These are phyloP conservation scores for Porites lobata DNA, from an alignment of 92 coral and sea anemone species.

Conservation along the genomic window DNA sequence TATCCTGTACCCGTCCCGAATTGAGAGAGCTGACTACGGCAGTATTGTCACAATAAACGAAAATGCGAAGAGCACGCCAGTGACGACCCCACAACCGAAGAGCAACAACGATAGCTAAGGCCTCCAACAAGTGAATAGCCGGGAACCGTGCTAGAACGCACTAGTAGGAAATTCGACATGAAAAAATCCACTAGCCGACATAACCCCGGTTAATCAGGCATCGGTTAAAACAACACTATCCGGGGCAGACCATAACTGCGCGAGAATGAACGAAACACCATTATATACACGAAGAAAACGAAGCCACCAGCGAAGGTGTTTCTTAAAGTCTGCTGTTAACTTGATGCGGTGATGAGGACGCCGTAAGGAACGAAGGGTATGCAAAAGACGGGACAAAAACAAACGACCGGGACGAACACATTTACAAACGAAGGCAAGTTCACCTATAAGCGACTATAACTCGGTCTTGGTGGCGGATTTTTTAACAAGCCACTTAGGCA, in stretches of 20 bases:
- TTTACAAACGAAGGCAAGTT: conserved; percentile 45
- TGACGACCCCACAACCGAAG: background rate
- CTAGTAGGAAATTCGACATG: no score
- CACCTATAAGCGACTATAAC: conserved; percentile 41
- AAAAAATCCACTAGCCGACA: background rate
- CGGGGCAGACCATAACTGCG: background rate
- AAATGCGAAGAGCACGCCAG: background rate
- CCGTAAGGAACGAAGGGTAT: background rate
- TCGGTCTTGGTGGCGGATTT: conserved; percentile 23
- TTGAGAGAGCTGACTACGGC: background rate
- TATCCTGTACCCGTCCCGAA: background rate
- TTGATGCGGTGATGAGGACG: no score
- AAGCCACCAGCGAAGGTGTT: background rate
- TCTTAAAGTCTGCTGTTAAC: background rate
- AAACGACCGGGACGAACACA: conserved; percentile 38
- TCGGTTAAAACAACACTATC: no score
- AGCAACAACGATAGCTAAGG: background rate
- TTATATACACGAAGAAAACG: background rate
- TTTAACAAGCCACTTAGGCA: conserved; percentile 1
- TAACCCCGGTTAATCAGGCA: background rate
- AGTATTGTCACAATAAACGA: background rate
- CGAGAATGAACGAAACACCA: background rate
- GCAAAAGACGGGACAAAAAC: conserved; percentile 3
- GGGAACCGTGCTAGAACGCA: background rate
- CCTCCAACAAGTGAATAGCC: background rate